Conservation (phyloP, 2,888 invertebrate genomes). For the Limnephilus auricula region DNA sequence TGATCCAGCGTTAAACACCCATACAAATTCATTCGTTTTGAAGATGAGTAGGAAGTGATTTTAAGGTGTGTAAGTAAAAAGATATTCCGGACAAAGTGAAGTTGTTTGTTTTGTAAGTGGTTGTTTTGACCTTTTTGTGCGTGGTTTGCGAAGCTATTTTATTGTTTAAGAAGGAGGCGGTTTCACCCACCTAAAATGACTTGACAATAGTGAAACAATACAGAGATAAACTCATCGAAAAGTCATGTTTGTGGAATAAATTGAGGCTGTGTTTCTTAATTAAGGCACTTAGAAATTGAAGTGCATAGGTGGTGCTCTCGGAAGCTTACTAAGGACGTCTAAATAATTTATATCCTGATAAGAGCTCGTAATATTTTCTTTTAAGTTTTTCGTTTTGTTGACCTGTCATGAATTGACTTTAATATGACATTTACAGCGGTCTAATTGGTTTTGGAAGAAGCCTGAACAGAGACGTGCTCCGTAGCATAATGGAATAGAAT, state of each 20-base stretch:
- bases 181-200: constrained; percentile 9
- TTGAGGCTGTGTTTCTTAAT: not conserved
- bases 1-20: constrained; percentile 11
- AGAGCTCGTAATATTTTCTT: not conserved
- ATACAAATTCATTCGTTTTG: constrained; percentile 39
- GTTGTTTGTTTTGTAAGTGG: not conserved
- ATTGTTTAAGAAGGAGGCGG: not conserved
- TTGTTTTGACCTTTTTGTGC: not conserved
- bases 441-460: too few relatives aligned
- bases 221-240: not conserved
- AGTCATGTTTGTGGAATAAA: constrained; percentile 11
- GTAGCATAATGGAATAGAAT: too few relatives aligned
- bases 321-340: not conserved
- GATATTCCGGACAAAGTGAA: not conserved
- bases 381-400: not conserved
- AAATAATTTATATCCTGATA: not conserved
- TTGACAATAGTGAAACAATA: constrained; percentile 8
- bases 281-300: not conserved
- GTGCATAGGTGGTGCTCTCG: not conserved
- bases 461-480: too few relatives aligned
- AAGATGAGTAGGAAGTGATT: constrained; percentile 35
- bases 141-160: not conserved
- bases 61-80: not conserved
- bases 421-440: not conserved
- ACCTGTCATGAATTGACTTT: not conserved